Evolutionary conservation across 2,113 vertebrate species (phyloP).

Genomic region (Podarcis cretensis): DNA sequence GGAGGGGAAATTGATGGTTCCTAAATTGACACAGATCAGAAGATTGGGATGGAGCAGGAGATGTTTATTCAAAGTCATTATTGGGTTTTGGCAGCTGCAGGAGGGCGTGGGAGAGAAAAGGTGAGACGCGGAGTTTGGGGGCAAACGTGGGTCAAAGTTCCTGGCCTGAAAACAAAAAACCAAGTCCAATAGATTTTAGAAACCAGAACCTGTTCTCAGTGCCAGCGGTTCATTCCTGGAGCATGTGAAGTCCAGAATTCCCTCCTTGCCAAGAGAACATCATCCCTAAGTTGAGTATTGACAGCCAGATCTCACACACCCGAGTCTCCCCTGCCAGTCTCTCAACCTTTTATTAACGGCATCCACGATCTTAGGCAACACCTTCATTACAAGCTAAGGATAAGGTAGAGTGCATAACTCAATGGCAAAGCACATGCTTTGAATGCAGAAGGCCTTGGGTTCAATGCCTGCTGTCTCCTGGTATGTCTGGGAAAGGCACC

Average conservation of each 20-base stretch:
- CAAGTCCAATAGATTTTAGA: not conserved
- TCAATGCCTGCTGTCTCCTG: not conserved
- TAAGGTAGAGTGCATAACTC: not conserved
- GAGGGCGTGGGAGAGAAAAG: not conserved
- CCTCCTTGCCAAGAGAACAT: not conserved
- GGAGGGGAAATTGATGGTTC: slow-evolving; percentile 18
- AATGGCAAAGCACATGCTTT: not conserved
- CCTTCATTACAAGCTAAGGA: not conserved
- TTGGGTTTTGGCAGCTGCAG: not conserved
- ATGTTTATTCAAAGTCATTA: not conserved
- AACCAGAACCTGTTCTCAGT: not conserved
- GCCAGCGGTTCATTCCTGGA: not conserved
- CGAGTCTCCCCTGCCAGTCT: not conserved
- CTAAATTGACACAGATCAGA: slow-evolving; percentile 19
- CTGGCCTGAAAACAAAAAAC: not conserved
- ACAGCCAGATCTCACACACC: not conserved
- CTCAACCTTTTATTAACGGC: not conserved
- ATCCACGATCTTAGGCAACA: not conserved
- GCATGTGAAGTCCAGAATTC: no score
- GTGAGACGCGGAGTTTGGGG: not conserved
- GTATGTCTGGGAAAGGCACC: no score
- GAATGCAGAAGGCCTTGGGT: not conserved
- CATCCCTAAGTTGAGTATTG: not conserved
- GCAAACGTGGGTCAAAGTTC: not conserved
- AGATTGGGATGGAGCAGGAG: not conserved